These are phyloP conservation scores for Chloebia gouldiae DNA, from an alignment of 2,113 vertebrate species.

Conservation along the genomic window DNA sequence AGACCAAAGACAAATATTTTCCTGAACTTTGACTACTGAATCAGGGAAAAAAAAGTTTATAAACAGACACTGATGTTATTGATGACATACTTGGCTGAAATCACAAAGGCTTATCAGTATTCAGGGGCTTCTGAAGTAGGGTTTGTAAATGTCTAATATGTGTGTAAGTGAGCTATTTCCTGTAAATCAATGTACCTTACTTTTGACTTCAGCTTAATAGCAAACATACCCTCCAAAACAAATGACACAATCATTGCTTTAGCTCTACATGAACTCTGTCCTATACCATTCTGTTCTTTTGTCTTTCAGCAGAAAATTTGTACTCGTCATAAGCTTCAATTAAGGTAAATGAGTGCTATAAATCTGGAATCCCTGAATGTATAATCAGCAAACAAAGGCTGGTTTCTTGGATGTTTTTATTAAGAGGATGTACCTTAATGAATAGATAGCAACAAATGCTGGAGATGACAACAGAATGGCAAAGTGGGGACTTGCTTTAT, in stretches of 20 bases:
- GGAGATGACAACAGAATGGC: slow-evolving; percentile 32
- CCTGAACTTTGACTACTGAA: slow-evolving; percentile 62
- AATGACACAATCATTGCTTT: slow-evolving; percentile 61
- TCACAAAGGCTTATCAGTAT: slow-evolving; percentile 60
- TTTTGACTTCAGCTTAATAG: slow-evolving; percentile 74
- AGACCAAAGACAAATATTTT: slow-evolving; percentile 70
- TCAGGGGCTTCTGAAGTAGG: slow-evolving; percentile 51
- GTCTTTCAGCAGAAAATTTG: slow-evolving; percentile 45
- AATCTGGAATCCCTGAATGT: slow-evolving; percentile 41
- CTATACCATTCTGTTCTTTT: slow-evolving; percentile 43
- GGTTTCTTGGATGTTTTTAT: slow-evolving; percentile 56
- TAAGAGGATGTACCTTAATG: slow-evolving; percentile 56
- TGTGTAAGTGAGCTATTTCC: slow-evolving; percentile 76
- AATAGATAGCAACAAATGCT: slow-evolving; percentile 56
- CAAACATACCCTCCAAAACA: slow-evolving; percentile 69
- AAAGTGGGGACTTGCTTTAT: slow-evolving; percentile 42
- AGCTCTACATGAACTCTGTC: slow-evolving; percentile 18
- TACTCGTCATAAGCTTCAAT: slow-evolving; percentile 62
- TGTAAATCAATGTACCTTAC: slow-evolving; percentile 80
- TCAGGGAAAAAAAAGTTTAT: slow-evolving; percentile 56
- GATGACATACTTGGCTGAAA: slow-evolving; percentile 60
- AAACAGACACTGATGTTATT: slow-evolving; percentile 68
- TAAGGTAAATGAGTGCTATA: slow-evolving; percentile 43
- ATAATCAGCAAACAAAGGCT: slow-evolving; percentile 41
- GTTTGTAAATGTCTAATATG: slow-evolving; percentile 69